Conservation (phyloP, 2,888 invertebrate species). For the Parelbella ahira region DNA sequence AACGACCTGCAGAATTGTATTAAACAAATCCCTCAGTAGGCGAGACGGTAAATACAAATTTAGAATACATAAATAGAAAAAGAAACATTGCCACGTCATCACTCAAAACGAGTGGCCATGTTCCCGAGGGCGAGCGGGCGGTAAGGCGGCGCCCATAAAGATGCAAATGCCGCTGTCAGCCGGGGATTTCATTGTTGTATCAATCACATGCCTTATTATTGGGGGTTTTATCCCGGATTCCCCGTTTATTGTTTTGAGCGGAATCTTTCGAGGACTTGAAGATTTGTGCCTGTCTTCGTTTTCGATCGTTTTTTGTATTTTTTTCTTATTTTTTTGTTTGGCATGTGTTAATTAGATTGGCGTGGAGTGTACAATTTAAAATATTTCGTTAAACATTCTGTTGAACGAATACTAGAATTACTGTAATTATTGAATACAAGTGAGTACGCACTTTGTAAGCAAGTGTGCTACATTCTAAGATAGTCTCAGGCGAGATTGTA, state of each 20-base stretch:
- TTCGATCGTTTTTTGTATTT: slow-evolving; percentile 25
- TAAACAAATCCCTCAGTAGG: too few species aligned
- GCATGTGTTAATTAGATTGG: slow-evolving; percentile 25
- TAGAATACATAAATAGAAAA: slow-evolving; percentile 12
- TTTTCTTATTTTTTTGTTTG: slow-evolving; percentile 17
- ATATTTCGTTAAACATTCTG: too few species aligned
- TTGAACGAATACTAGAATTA: too few species aligned
- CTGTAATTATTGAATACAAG: too few species aligned
- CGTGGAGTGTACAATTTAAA: too few species aligned
- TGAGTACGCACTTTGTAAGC: too few species aligned
- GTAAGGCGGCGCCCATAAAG: slow-evolving; percentile 57
- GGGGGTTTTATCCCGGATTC: slow-evolving; percentile 52
- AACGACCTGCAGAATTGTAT: too few species aligned
- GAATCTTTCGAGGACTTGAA: slow-evolving; percentile 32
- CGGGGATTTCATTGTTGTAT: slow-evolving; percentile 68
- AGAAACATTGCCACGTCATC: slow-evolving; percentile 19
- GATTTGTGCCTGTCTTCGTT: slow-evolving; percentile 29
- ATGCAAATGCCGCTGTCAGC: slow-evolving; percentile 83
- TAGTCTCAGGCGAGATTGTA: too few species aligned
- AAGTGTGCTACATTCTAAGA: too few species aligned
- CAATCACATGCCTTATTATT: slow-evolving; percentile 74
- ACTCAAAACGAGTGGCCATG: slow-evolving; percentile 4
- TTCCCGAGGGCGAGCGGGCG: slow-evolving; percentile 5
- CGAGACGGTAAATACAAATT: too few species aligned
- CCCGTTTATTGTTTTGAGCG: slow-evolving; percentile 58